phyloP scores from a whole-genome alignment of 2,797 vertebrate species.

The Florisuga fusca region DNA sequence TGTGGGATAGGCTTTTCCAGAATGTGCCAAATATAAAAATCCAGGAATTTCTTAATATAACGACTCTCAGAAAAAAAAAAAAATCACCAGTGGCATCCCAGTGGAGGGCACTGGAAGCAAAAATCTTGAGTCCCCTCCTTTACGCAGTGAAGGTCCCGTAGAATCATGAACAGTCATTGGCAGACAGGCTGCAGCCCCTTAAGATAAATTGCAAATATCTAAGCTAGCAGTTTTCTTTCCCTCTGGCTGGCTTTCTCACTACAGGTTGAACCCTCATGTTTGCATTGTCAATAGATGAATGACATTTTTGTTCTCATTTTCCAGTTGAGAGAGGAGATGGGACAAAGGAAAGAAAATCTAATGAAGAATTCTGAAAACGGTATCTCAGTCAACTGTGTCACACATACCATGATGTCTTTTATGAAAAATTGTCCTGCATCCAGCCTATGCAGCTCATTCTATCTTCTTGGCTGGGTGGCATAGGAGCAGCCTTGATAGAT shows the following conservation, averaged over 20 bases:
- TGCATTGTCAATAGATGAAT: not conserved
- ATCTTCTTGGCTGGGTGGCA: not conserved
- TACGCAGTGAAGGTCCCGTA: not conserved
- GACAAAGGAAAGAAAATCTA: not conserved
- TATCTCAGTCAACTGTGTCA: not conserved
- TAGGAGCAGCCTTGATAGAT: not conserved
- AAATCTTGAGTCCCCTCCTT: not conserved
- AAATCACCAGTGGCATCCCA: no score
- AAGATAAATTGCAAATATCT: not conserved
- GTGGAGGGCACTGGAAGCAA: not conserved
- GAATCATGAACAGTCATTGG: not conserved
- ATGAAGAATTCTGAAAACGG: not conserved
- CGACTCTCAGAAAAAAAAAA: not conserved
- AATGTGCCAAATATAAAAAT: not conserved
- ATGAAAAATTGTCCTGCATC: not conserved
- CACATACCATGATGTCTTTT: not conserved
- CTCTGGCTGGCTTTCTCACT: not conserved
- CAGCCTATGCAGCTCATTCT: not conserved
- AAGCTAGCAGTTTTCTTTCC: not conserved
- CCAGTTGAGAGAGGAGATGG: not conserved
- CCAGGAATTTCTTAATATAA: not conserved
- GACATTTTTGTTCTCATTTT: not conserved
- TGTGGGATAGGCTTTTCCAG: not conserved
- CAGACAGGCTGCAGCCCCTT: not conserved
- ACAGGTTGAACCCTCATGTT: not conserved